phyloP scores from a whole-genome alignment of 2,888 invertebrate genomes.

The Crossocerus cetratus region DNA sequence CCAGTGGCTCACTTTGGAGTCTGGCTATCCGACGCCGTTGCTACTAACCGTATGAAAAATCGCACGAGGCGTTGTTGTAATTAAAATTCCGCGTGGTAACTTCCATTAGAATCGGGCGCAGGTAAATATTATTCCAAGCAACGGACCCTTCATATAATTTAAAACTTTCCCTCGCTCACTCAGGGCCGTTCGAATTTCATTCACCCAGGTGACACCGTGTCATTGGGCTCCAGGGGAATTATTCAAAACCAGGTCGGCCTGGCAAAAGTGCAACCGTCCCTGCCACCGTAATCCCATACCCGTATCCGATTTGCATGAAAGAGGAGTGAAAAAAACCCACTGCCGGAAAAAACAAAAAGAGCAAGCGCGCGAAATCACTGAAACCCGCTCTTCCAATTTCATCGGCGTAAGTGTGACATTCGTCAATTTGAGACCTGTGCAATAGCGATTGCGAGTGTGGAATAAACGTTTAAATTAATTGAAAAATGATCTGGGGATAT shows the following conservation, averaged over 20 bases:
- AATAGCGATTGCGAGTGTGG: not conserved
- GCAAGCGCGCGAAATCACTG: conserved; percentile 1
- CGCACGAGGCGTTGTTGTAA: too few relatives aligned
- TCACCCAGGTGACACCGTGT: conserved; percentile 63
- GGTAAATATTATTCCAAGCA: conserved; percentile 30
- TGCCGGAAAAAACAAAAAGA: conserved; percentile 41
- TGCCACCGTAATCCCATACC: conserved; percentile 66
- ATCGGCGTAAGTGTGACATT: not conserved
- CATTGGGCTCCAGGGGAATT: conserved; percentile 63
- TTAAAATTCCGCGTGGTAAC: too few relatives aligned
- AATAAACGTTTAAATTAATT: too few relatives aligned
- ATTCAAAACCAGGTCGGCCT: conserved; percentile 67
- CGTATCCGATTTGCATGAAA: conserved; percentile 70
- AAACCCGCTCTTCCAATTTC: not conserved
- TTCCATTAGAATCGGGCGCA: not conserved
- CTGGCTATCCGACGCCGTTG: too few relatives aligned
- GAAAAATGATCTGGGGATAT: too few relatives aligned
- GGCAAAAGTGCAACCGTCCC: conserved; percentile 73
- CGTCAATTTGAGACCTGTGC: not conserved
- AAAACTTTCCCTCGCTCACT: conserved; percentile 37
- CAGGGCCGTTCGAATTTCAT: conserved; percentile 55
- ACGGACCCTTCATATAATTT: conserved; percentile 28
- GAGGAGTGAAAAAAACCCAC: conserved; percentile 54
- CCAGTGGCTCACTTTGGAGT: not conserved
- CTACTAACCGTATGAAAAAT: too few relatives aligned